A percentile compares a stretch with the other conserved stretches of the same genome.
Conservation (phyloP, 2,113 vertebrate species). For the Pseudorhombus dupliciocellatus region DNA sequence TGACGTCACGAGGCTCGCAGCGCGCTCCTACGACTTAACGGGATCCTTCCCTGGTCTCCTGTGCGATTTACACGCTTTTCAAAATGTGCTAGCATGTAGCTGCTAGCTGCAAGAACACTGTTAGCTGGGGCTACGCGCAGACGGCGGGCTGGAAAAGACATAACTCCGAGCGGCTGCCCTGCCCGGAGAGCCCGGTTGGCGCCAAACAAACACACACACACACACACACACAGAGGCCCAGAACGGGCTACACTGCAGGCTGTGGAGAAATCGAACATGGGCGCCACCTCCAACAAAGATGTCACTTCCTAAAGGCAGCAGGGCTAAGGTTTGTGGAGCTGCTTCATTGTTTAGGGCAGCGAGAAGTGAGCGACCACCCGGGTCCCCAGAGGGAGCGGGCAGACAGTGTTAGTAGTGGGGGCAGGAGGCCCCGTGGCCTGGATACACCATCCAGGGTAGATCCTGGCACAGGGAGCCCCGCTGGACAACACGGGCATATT, state of each 20-base stretch:
- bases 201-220: slow-evolving; percentile 74
- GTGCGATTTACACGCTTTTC: background rate
- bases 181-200: slow-evolving; percentile 67
- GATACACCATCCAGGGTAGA: slow-evolving; percentile 61
- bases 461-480: slow-evolving; percentile 62
- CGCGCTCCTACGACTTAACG: background rate
- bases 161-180: background rate
- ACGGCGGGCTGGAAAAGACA: background rate
- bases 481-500: slow-evolving; percentile 74
- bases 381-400: background rate
- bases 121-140: background rate
- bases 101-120: background rate
- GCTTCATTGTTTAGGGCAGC: background rate
- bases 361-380: background rate
- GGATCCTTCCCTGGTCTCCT: background rate
- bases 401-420: background rate
- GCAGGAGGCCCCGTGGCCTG: slow-evolving; percentile 72
- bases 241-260: slow-evolving; percentile 46
- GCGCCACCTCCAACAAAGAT: slow-evolving; percentile 72
- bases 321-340: background rate
- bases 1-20: slow-evolving; percentile 31
- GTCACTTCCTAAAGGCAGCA: slow-evolving; percentile 67
- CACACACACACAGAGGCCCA: slow-evolving; percentile 53
- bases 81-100: background rate
- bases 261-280: slow-evolving; percentile 72